Conservation (phyloP, 2,888 invertebrate species). For the Galeruca laticollis region DNA sequence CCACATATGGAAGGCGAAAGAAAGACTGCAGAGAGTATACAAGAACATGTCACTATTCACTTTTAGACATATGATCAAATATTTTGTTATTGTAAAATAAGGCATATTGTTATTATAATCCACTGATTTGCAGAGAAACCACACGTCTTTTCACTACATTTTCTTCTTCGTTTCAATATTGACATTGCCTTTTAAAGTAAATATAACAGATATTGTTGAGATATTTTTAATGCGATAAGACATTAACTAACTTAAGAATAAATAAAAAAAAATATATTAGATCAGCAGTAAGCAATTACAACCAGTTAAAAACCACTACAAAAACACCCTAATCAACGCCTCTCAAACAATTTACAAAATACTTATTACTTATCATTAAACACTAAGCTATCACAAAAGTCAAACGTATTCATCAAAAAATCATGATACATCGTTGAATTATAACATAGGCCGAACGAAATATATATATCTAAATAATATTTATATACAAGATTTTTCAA, state of each 20-base stretch:
- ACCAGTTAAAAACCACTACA: constrained; percentile 33
- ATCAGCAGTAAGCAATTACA: constrained; percentile 33
- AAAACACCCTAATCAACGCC: constrained; percentile 48
- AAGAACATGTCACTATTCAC: too few relatives aligned
- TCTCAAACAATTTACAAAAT: constrained; percentile 49
- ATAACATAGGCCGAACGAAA: constrained; percentile 51
- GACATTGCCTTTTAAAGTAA: too few relatives aligned
- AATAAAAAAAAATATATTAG: constrained; percentile 8
- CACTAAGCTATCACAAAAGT: constrained; percentile 49
- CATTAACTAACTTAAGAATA: not conserved
- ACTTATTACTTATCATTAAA: constrained; percentile 43
- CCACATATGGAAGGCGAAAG: too few relatives aligned
- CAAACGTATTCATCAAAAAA: constrained; percentile 44
- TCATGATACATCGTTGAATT: constrained; percentile 49
- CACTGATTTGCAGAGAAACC: too few relatives aligned
- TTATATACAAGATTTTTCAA: constrained; percentile 26
- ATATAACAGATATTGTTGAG: too few relatives aligned
- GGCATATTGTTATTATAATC: too few relatives aligned
- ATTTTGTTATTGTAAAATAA: too few relatives aligned
- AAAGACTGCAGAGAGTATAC: too few relatives aligned
- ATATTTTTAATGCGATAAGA: not conserved
- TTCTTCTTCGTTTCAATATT: too few relatives aligned
- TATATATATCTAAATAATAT: constrained; percentile 29
- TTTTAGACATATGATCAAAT: too few relatives aligned
- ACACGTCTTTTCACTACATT: too few relatives aligned